phyloP scores from a whole-genome alignment of 2,113 vertebrate genomes.

The Polypterus bichir region DNA sequence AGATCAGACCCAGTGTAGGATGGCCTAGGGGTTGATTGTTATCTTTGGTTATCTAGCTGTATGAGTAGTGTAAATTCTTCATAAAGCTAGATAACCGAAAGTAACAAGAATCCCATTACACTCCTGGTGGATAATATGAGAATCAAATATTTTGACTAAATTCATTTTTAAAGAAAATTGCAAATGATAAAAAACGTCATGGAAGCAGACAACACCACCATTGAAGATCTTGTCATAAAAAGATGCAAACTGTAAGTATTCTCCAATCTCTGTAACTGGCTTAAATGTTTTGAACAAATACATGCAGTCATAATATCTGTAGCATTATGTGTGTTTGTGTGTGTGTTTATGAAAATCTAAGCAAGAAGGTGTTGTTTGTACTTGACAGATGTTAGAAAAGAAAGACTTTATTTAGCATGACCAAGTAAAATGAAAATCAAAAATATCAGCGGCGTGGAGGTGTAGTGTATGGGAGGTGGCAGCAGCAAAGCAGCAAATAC shows the following conservation, averaged over 20 bases:
- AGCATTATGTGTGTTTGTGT: no score
- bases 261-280: no score
- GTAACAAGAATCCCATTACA: slow-evolving; percentile 97
- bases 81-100: slow-evolving; percentile 86
- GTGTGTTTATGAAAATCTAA: no score
- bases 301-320: no score
- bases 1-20: slow-evolving; percentile 34
- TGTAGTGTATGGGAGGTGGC: not conserved
- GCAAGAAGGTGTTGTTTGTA: no score
- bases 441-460: no score
- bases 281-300: no score
- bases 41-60: slow-evolving; percentile 77
- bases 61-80: slow-evolving; percentile 73
- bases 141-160: slow-evolving; percentile 25
- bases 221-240: not conserved
- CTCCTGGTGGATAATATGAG: slow-evolving; percentile 56
- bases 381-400: no score
- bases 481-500: slow-evolving; percentile 4
- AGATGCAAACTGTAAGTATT: not conserved
- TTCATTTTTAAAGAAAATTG: not conserved
- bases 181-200: not conserved
- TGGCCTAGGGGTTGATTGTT: slow-evolving; percentile 72
- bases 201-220: not conserved
- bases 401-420: no score
- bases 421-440: no score